These are phyloP conservation scores for Yponomeuta plumbellus DNA, from an alignment of 2,888 invertebrate genomes.

Conservation along the genomic window DNA sequence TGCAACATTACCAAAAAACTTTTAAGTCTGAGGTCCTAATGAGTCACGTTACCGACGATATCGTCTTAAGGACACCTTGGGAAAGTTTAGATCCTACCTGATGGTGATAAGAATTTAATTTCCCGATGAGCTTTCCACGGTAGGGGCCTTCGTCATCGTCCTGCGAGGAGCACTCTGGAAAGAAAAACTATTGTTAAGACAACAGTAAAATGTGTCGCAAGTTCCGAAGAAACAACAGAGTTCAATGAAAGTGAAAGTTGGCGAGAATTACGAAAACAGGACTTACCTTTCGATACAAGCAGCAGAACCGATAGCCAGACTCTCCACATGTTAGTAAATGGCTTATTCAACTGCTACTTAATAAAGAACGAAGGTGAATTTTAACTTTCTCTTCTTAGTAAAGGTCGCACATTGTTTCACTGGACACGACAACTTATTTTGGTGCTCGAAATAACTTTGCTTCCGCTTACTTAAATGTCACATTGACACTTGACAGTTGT, in stretches of 20 bases:
- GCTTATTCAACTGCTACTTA: background rate
- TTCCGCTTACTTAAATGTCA: background rate
- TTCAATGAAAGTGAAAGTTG: constrained; percentile 19
- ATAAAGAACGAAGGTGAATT: background rate
- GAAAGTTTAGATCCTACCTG: constrained; percentile 58
- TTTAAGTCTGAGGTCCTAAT: background rate
- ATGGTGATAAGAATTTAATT: constrained; percentile 93
- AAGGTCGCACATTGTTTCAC: constrained; percentile 12
- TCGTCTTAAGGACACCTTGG: background rate
- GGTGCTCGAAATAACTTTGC: background rate
- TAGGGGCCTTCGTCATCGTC: constrained; percentile 83
- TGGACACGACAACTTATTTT: constrained; percentile 2
- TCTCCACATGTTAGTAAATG: constrained; percentile 10
- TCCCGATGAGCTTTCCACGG: constrained; percentile 87
- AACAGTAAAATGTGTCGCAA: no score
- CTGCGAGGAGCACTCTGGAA: constrained; percentile 54
- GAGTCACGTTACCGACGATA: background rate
- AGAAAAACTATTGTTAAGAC: constrained; percentile 29
- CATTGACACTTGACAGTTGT: background rate
- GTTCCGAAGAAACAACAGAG: constrained; percentile 1
- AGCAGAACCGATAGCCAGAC: constrained; percentile 10
- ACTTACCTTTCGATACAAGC: constrained; percentile 14
- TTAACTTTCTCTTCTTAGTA: constrained; percentile 9
- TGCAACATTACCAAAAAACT: background rate
- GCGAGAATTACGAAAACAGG: constrained; percentile 16